These are phyloP conservation scores for Chelonia mydas DNA, from an alignment of 2,797 vertebrate genomes.

Conservation along the genomic window DNA sequence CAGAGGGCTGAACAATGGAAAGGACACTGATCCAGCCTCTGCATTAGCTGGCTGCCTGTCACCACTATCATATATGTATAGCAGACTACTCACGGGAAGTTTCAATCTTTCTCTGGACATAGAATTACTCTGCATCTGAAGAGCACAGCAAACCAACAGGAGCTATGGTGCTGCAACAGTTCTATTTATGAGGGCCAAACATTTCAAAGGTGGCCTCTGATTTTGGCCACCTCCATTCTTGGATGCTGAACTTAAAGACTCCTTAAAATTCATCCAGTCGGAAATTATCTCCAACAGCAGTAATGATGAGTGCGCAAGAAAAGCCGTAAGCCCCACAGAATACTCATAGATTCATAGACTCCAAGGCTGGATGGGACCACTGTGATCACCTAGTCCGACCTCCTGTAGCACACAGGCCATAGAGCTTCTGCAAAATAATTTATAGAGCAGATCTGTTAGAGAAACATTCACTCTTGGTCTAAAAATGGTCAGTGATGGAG, in stretches of 20 bases:
- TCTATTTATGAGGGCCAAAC: not conserved
- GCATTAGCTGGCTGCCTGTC: not conserved
- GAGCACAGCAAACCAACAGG: not conserved
- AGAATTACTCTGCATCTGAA: not conserved
- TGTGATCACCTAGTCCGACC: no score
- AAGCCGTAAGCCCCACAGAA: not conserved
- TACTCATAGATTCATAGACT: not conserved
- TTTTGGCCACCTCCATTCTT: fast-evolving
- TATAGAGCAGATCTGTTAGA: no score
- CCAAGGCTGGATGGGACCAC: not conserved
- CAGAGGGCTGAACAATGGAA: not conserved
- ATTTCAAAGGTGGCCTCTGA: not conserved
- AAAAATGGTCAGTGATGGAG: no score
- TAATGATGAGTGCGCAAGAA: fast-evolving
- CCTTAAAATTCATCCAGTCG: not conserved
- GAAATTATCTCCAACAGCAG: not conserved
- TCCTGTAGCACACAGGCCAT: no score
- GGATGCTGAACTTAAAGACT: not conserved
- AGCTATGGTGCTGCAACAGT: not conserved
- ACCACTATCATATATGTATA: not conserved
- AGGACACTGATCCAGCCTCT: not conserved
- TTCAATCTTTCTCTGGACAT: not conserved
- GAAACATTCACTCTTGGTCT: no score
- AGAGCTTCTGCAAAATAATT: no score
- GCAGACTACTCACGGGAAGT: not conserved